Conservation (phyloP, 1,140 invertebrate species). For the Anoplolepis gracilipes region DNA sequence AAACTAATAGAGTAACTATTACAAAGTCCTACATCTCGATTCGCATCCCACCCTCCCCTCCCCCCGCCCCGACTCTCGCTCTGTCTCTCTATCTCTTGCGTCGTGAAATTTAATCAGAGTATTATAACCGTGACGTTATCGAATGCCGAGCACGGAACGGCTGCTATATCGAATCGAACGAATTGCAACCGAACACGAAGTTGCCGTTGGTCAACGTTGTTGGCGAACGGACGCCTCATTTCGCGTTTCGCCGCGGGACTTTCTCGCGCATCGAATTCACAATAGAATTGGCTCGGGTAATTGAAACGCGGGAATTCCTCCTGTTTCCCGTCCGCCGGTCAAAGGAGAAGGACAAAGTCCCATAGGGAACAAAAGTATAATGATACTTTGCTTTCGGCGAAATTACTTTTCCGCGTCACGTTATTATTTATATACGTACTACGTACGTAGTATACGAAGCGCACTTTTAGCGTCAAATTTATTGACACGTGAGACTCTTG, state of each 20-base stretch:
- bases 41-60: background rate
- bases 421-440: slow-evolving; percentile 6
- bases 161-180: slow-evolving; percentile 44
- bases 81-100: background rate
- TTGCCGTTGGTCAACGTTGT: slow-evolving; percentile 52
- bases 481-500: background rate
- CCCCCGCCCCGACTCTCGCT: background rate
- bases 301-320: slow-evolving; percentile 44
- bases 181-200: slow-evolving; percentile 46
- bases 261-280: slow-evolving; percentile 59
- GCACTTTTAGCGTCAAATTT: slow-evolving; percentile 5
- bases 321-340: background rate
- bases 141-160: slow-evolving; percentile 46
- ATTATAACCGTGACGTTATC: slow-evolving; percentile 65
- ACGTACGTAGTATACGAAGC: background rate
- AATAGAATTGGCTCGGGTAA: slow-evolving; percentile 57
- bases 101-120: slow-evolving; percentile 65
- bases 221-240: slow-evolving; percentile 40
- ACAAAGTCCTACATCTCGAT: slow-evolving; percentile 35
- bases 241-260: slow-evolving; percentile 46
- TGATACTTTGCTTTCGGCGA: slow-evolving; percentile 14
- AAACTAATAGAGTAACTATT: slow-evolving; percentile 63
- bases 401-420: slow-evolving; percentile 17
- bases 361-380: slow-evolving; percentile 2
- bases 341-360: background rate